A percentile compares a stretch with the other conserved stretches of the same genome.
Conservation (phyloP, 2,888 invertebrate genomes). For the Mechanitis mazaeus region DNA sequence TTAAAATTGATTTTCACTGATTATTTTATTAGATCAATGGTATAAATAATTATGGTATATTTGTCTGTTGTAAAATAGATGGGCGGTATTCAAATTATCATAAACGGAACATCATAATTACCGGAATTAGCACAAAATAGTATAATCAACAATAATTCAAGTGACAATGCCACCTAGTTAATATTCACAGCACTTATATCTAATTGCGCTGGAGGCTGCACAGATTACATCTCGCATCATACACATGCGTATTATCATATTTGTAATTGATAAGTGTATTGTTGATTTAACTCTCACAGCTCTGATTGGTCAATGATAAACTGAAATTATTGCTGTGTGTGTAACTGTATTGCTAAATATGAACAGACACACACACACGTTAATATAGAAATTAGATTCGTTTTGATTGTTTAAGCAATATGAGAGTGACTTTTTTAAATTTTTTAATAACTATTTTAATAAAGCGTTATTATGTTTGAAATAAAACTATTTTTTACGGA, state of each 20-base stretch:
- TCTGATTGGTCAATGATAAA: background rate
- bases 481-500: too few relatives aligned
- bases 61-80: too few relatives aligned
- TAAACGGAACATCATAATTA: too few relatives aligned
- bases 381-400: too few relatives aligned
- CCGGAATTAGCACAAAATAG: background rate
- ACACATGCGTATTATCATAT: background rate
- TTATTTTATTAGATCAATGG: background rate
- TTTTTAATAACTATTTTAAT: too few relatives aligned
- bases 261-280: slow-evolving; percentile 6
- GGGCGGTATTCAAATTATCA: too few relatives aligned
- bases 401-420: too few relatives aligned
- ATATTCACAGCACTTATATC: slow-evolving; percentile 5
- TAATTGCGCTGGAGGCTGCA: slow-evolving; percentile 3
- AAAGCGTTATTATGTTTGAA: too few relatives aligned
- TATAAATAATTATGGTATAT: too few relatives aligned
- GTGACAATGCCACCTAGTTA: slow-evolving; percentile 4
- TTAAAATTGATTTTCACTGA: background rate
- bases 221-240: background rate
- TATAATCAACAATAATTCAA: slow-evolving; percentile 1
- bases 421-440: too few relatives aligned
- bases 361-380: too few relatives aligned
- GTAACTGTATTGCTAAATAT: background rate
- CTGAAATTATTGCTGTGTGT: background rate
- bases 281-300: slow-evolving; percentile 4